These are phyloP conservation scores for Panagrolaimus sp. DNA, from an alignment of 1,140 invertebrate genomes.

Conservation along the genomic window DNA sequence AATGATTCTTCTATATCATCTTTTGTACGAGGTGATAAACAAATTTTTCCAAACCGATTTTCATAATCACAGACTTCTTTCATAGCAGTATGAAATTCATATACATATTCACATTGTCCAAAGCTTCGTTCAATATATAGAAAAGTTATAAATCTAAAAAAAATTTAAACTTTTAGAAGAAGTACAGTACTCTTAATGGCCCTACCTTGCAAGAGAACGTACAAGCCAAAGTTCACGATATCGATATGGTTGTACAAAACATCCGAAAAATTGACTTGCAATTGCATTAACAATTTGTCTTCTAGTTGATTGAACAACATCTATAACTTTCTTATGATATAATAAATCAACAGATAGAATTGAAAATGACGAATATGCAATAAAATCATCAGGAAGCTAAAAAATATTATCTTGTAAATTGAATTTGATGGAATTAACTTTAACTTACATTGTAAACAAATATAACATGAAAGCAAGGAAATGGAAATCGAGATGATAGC, in stretches of 20 bases:
- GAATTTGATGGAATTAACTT: conserved; percentile 83
- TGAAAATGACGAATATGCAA: conserved; percentile 39
- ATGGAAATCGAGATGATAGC: conserved; percentile 82
- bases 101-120: conserved; percentile 93
- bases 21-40: conserved; percentile 78
- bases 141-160: conserved; percentile 78
- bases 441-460: conserved; percentile 83
- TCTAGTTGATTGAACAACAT: conserved; percentile 60
- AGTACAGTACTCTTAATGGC: not conserved
- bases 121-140: conserved; percentile 93
- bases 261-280: conserved; percentile 97
- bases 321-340: conserved; percentile 68
- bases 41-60: conserved; percentile 83
- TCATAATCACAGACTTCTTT: conserved; percentile 70
- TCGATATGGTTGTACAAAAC: conserved; percentile 87
- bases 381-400: conserved; percentile 46
- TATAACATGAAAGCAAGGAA: conserved; percentile 90
- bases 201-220: conserved; percentile 40
- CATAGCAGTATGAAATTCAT: conserved; percentile 71
- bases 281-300: conserved; percentile 83
- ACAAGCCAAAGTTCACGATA: conserved; percentile 52
- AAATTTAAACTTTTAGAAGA: not conserved
- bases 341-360: conserved; percentile 49
- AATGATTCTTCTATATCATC: conserved; percentile 60
- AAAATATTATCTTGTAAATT: conserved; percentile 63